Percentiles rank a stretch among this genome's conserved stretches.
Conservation (phyloP, 2,888 invertebrate species). For the Lithosia quadra region DNA sequence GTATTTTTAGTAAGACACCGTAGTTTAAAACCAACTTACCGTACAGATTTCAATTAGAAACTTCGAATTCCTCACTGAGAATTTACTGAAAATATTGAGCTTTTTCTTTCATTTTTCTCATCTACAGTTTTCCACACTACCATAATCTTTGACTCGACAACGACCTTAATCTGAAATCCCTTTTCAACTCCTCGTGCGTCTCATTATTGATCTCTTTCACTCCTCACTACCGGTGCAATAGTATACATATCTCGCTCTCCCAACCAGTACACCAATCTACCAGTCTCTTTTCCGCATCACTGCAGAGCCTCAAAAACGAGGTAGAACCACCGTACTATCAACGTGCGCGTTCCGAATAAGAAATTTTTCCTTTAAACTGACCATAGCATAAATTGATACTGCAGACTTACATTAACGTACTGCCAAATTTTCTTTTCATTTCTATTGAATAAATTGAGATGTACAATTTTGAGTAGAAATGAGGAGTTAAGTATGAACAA, state of each 20-base stretch:
- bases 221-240: conserved; percentile 87
- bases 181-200: conserved; percentile 87
- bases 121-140: conserved; percentile 70
- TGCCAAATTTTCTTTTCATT: conserved; percentile 51
- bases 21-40: neutral
- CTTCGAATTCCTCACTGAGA: conserved; percentile 29
- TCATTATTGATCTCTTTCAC: conserved; percentile 88
- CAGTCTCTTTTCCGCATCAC: conserved; percentile 76
- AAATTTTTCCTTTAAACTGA: conserved; percentile 73
- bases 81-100: neutral
- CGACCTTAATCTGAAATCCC: conserved; percentile 88
- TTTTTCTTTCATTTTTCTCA: conserved; percentile 25
- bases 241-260: conserved; percentile 66
- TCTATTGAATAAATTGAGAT: conserved; percentile 38
- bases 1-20: neutral
- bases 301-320: conserved; percentile 87
- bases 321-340: conserved; percentile 79
- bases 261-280: conserved; percentile 52
- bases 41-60: too few species aligned
- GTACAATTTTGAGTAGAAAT: conserved; percentile 44
- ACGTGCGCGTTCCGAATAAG: conserved; percentile 78
- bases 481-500: conserved; percentile 49
- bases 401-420: conserved; percentile 47
- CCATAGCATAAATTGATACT: conserved; percentile 66
- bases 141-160: conserved; percentile 83